Evolutionary conservation across 2,797 vertebrate genomes (phyloP), one percentile per base, ranked within the genome.

Genomic region (Catharus ustulatus): DNA sequence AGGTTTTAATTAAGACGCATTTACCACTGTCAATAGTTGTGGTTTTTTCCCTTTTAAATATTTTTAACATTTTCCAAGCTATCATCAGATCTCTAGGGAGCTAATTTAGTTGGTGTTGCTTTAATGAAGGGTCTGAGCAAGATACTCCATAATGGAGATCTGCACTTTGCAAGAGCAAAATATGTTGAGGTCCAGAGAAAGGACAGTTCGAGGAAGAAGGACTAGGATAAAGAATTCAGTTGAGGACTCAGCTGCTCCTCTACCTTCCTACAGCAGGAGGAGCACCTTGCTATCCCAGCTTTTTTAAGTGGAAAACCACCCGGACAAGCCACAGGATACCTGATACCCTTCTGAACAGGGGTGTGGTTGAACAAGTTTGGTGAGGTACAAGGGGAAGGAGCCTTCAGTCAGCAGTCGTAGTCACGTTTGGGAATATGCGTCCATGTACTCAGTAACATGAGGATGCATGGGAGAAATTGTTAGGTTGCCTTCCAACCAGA

Each of bases 1-100:
- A 95, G 91, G 48, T 84, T 94, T 82, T 93, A 93, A 96, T 89
- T 90, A 91, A 87, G 69, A 90, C 3, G 4, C 55, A 34, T 88
- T 84, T 94, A 75, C 75, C 20, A 24, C 43, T 83, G 67, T 87
- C 94, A 86, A 27, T 57, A 77, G 77, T 49, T 78, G 45, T 0
- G 1, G 0, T n/a, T 83, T 87, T 66, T 55, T 21, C 7, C 19
- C 32, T 26, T 3, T n/a, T 80, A 40, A 74, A 64, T 71, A 2
- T 71, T 80, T 87, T 42, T 36, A 46, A 62, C 34, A 22, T 80
- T 79, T 94, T 76, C 48, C 0, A 2, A 57, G 55, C 63, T 74
- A 58, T 55, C 48, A 49, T 55, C 42, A 32, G 32, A 32, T 74
- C 81, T 66, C 76, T 64, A 48, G 32, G 83, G 45, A 91, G 58